Evolutionary conservation across 1,140 invertebrate species (phyloP).

Genomic region (Dermatophagoides farinae): DNA sequence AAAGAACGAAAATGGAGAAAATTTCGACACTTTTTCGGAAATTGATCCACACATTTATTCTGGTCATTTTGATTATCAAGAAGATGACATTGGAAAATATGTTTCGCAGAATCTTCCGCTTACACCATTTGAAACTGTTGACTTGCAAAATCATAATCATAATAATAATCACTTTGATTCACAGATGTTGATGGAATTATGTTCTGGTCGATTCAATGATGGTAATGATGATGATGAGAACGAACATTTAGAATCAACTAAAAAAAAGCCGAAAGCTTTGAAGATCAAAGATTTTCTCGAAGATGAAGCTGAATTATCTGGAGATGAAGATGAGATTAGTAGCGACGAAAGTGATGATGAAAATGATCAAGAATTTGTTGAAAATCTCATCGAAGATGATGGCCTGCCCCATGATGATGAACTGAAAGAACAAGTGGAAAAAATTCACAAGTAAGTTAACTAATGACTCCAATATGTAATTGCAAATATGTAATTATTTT

Average conservation of each 20-base stretch:
- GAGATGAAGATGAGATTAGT: slow-evolving; percentile 52
- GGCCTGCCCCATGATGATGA: slow-evolving; percentile 20
- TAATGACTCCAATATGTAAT: slow-evolving; percentile 15
- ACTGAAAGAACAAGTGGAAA: slow-evolving; percentile 28
- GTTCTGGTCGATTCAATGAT: slow-evolving; percentile 3
- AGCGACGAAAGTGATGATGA: slow-evolving; percentile 19
- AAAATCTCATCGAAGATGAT: background rate
- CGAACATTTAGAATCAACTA: background rate
- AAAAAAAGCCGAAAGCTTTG: background rate
- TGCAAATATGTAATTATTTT: too few species aligned
- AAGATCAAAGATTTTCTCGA: slow-evolving; percentile 45
- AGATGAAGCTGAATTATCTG: slow-evolving; percentile 62
- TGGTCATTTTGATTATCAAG: background rate
- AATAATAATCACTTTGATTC: background rate
- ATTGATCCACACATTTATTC: background rate
- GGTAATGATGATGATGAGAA: slow-evolving; percentile 8
- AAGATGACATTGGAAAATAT: background rate
- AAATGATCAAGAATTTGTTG: slow-evolving; percentile 6
- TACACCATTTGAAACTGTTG: background rate
- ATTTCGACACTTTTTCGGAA: too few species aligned
- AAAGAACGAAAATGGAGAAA: background rate
- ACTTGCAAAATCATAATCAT: background rate
- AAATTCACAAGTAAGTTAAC: slow-evolving; percentile 30
- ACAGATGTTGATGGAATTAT: background rate
- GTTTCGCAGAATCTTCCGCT: slow-evolving; percentile 4